Evolutionary conservation across 1,140 invertebrate genomes (phyloP).

Genomic region (Agrilus planipennis): DNA sequence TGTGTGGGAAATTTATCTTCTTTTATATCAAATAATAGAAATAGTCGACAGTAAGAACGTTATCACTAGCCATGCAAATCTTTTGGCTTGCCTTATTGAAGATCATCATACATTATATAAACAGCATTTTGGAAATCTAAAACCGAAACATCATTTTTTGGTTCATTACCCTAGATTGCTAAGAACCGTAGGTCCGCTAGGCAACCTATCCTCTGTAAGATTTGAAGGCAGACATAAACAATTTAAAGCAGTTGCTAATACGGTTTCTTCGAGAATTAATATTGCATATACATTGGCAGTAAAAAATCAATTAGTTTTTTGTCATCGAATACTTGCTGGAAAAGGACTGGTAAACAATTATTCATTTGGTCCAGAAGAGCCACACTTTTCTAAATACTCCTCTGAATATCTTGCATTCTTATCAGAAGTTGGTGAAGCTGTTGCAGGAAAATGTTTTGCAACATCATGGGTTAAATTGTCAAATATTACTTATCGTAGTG

Average conservation of each 20-base stretch:
- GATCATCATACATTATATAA: not conserved
- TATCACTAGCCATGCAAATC: not conserved
- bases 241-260: not conserved
- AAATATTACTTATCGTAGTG: no score
- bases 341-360: not conserved
- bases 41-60: not conserved
- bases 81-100: not conserved
- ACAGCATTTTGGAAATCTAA: not conserved
- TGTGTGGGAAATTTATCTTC: not conserved
- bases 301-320: not conserved
- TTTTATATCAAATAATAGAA: not conserved
- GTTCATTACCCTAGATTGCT: not conserved
- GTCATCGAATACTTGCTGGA: not conserved
- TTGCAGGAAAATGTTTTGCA: no score
- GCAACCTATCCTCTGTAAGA: not conserved
- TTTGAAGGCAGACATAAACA: conserved; percentile 5
- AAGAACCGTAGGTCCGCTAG: not conserved
- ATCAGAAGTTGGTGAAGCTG: no score
- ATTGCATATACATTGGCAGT: not conserved
- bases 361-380: not conserved
- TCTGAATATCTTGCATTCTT: no score
- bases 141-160: conserved; percentile 4
- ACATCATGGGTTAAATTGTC: no score
- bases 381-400: no score
- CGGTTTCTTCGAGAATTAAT: not conserved